These are phyloP conservation scores for Himalopsyche tibetana DNA, from an alignment of 2,888 invertebrate genomes.

Conservation along the genomic window DNA sequence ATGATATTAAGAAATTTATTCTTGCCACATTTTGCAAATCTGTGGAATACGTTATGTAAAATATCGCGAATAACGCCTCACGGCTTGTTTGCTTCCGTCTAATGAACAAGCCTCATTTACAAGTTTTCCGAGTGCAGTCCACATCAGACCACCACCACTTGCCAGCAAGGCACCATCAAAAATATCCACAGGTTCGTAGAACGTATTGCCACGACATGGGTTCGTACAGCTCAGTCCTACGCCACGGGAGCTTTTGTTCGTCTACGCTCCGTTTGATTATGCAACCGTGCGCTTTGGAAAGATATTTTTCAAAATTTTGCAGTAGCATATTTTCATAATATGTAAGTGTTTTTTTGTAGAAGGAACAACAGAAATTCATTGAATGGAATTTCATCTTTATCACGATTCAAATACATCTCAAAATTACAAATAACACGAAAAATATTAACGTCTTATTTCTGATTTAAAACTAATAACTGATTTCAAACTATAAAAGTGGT, in stretches of 20 bases:
- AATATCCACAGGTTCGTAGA: slow-evolving; percentile 27
- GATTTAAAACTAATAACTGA: no score
- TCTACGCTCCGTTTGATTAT: slow-evolving; percentile 15
- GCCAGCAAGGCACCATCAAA: slow-evolving; percentile 14
- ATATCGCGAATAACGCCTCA: slow-evolving; percentile 32
- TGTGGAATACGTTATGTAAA: slow-evolving; percentile 16
- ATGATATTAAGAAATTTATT: background rate
- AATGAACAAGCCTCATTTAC: slow-evolving; percentile 54
- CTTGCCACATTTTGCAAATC: background rate
- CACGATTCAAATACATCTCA: no score
- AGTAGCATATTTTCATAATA: background rate
- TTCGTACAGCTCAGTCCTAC: background rate
- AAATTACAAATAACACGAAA: no score
- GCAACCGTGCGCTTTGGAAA: slow-evolving; percentile 11
- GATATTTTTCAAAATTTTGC: background rate
- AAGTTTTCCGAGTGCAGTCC: slow-evolving; percentile 32
- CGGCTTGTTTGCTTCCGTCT: slow-evolving; percentile 39
- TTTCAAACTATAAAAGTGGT: no score
- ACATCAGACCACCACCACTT: background rate
- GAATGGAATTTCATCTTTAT: no score
- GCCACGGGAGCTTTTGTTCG: slow-evolving; percentile 4
- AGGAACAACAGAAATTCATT: background rate
- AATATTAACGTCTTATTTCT: no score
- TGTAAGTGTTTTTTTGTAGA: background rate
- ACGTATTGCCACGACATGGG: background rate